phyloP scores from a whole-genome alignment of 2,113 vertebrate genomes.

The Psammodynastes pulverulentus region DNA sequence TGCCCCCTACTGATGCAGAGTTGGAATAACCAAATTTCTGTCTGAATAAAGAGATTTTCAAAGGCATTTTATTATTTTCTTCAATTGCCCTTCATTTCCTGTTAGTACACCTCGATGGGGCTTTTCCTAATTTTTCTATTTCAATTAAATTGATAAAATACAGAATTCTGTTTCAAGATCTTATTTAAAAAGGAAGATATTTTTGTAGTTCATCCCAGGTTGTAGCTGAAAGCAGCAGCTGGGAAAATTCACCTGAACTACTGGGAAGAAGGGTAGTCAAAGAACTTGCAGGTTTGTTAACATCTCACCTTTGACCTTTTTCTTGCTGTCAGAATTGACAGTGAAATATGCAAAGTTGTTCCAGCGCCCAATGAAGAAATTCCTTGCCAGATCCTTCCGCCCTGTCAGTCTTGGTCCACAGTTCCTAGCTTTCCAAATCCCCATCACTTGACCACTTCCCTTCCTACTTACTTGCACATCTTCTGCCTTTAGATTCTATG shows the following conservation, averaged over 20 bases:
- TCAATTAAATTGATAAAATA: neutral
- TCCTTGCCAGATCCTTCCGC: neutral
- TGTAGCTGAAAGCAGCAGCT: neutral
- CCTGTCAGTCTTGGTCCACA: neutral
- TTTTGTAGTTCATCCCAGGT: neutral
- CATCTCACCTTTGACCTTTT: neutral
- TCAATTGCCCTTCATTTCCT: neutral
- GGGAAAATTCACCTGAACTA: neutral
- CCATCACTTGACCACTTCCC: neutral
- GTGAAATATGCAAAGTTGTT: neutral
- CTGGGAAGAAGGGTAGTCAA: neutral
- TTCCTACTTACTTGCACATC: neutral
- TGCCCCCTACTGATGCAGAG: neutral
- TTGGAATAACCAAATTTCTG: neutral
- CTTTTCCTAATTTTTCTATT: neutral
- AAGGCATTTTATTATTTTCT: neutral
- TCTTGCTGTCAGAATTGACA: neutral
- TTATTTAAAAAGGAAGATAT: neutral
- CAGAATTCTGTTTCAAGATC: neutral
- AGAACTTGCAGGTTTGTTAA: neutral
- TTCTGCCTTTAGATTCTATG: neutral
- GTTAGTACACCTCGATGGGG: neutral
- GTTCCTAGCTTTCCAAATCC: neutral
- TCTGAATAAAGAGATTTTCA: neutral
- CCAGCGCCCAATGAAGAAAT: neutral